Evolutionary conservation across 1,140 invertebrate genomes (phyloP), one percentile per base, ranked within the genome.

Genomic region (Drosophila melanica): DNA sequence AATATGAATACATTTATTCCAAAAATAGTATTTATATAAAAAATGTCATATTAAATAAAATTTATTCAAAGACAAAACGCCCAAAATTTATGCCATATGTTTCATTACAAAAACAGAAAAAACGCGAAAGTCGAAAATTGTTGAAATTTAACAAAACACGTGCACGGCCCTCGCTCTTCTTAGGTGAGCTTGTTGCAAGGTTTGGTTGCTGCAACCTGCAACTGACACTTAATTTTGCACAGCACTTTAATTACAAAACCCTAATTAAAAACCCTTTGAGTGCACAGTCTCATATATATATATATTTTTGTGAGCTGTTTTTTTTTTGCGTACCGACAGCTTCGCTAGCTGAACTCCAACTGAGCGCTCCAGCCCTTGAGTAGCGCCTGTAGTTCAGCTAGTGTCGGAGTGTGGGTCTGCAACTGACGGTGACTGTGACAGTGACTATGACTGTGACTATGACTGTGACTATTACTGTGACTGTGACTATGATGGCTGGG

Each of bases 301-400:
- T 9, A 23, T 27, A 5, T 42, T 6, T 62, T 6, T 27, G 16
- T 64, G 45, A 16, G 30, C 10, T 37, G 57, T 33, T 44, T 37
- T 35, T 30, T 35, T 33, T 64, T 65, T 55, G 42, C 55, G 54
- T 76, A 87, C 82, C 79, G 82, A 77, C 84, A 87, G 82, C 79
- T 57, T 64, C 69, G 79, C 81, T 79, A 51, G 82, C 82, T 87
- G 62, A 58, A 79, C 65, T 74, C 50, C 42, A 81, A 87, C 82
- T 87, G 67, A 87, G 76, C 50, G 59, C 60, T 64, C 35, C 68
- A 67, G 75, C 62, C 75, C 41, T 53, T 63, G 47, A 44, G n/a
- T 39, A 45, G 44, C 30, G 73, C 20, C 63, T 79, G 57, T 60
- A 71, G 42, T 62, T 64, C 77, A 71, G 42, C 41, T 60, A 42